Conservation (phyloP, 2,113 vertebrate genomes). For the Zosterops hypoxanthus region DNA sequence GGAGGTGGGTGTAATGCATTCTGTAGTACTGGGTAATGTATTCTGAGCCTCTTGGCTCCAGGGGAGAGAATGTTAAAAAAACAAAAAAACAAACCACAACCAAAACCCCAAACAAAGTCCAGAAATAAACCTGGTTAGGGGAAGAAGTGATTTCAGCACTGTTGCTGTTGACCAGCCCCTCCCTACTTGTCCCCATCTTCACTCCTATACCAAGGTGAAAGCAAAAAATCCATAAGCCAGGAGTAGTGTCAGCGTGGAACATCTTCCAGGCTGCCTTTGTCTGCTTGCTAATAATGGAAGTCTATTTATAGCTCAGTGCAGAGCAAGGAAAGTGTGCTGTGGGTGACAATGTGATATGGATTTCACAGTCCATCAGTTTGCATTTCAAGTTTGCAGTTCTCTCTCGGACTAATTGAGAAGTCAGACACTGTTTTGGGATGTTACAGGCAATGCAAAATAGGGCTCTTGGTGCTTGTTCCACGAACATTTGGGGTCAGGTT, state of each 20-base stretch:
- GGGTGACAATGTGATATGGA: constrained; percentile 56
- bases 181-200: constrained; percentile 10
- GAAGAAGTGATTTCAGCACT: not conserved
- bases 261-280: constrained; percentile 65
- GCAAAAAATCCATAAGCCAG: constrained; percentile 45
- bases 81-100: not conserved
- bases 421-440: constrained; percentile 36
- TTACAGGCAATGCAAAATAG: constrained; percentile 43
- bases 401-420: constrained; percentile 13
- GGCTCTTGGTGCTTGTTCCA: not conserved
- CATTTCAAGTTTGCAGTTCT: constrained; percentile 34
- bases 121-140: not conserved
- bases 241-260: constrained; percentile 22
- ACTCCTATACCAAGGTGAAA: constrained; percentile 56
- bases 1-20: not conserved
- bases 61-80: not conserved
- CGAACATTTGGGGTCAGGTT: constrained; percentile 35
- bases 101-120: not conserved
- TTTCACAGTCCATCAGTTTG: constrained; percentile 63
- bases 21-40: not conserved
- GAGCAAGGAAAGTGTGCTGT: constrained; percentile 52
- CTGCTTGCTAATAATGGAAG: constrained; percentile 62
- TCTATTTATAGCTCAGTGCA: constrained; percentile 62
- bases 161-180: not conserved
- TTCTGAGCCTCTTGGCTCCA: not conserved